Conservation (phyloP, 2,888 invertebrate species). For the Conchocele bisecta region DNA sequence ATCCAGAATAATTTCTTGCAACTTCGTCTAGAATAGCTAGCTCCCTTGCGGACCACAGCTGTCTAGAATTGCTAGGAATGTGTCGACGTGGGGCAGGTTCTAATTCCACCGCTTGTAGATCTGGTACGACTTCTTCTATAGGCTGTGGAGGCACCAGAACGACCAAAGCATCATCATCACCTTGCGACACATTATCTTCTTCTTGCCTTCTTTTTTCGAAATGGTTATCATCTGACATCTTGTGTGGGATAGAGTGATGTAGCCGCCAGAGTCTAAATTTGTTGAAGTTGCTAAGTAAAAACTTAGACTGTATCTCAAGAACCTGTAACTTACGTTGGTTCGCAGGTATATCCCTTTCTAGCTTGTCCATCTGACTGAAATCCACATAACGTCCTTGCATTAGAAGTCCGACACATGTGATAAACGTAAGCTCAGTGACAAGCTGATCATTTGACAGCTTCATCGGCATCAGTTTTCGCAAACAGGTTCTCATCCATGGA, state of each 20-base stretch:
- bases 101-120: neutral
- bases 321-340: neutral
- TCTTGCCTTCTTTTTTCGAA: neutral
- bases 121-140: neutral
- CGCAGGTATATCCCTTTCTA: neutral
- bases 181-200: too few relatives aligned
- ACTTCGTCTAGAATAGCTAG: neutral
- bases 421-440: neutral
- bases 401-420: conserved; percentile 2
- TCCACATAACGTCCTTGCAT: conserved; percentile 1
- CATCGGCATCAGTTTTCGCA: neutral
- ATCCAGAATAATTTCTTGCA: neutral
- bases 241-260: conserved; percentile 1
- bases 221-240: neutral
- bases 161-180: too few relatives aligned
- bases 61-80: neutral
- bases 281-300: neutral
- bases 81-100: neutral
- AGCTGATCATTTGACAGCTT: neutral
- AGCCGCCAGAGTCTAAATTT: neutral
- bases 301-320: conserved; percentile 6
- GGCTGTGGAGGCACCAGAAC: neutral
- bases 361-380: neutral
- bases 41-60: conserved; percentile 5
- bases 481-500: neutral